Evolutionary conservation across 2,888 invertebrate species (phyloP).

Genomic region (Yponomeuta malinellus): DNA sequence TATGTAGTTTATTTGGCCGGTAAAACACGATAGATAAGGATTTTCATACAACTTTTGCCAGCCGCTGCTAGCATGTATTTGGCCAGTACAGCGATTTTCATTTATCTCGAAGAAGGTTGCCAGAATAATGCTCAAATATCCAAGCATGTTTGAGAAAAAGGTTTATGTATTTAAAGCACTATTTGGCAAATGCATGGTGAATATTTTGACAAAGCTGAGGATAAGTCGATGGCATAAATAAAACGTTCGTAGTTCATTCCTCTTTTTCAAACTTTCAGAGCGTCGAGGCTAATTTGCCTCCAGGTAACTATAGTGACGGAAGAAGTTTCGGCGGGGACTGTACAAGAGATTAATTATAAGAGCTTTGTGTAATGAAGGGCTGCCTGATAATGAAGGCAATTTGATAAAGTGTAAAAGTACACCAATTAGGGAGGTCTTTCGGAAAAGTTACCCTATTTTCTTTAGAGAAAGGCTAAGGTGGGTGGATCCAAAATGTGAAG

Average conservation of each 20-base stretch:
- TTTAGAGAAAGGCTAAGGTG: background rate
- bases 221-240: background rate
- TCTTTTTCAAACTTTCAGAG: too few relatives aligned
- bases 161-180: too few relatives aligned
- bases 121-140: too few relatives aligned
- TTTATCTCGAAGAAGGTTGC: too few relatives aligned
- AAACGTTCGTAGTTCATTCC: background rate
- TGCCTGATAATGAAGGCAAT: constrained; percentile 1
- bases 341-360: background rate
- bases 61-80: too few relatives aligned
- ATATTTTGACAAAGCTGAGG: too few relatives aligned
- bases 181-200: too few relatives aligned
- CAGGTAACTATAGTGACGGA: background rate
- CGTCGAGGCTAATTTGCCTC: background rate
- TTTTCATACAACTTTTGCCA: too few relatives aligned
- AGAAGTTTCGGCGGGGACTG: background rate
- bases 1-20: too few relatives aligned
- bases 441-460: constrained; percentile 9
- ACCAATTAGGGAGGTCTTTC: constrained; percentile 7
- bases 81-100: too few relatives aligned
- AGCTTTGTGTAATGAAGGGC: constrained; percentile 2
- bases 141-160: too few relatives aligned
- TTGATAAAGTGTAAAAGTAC: constrained; percentile 13
- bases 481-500: background rate
- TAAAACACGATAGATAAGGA: too few relatives aligned